Conservation (phyloP, 2,797 vertebrate genomes). For the Cirrhinus molitorella region DNA sequence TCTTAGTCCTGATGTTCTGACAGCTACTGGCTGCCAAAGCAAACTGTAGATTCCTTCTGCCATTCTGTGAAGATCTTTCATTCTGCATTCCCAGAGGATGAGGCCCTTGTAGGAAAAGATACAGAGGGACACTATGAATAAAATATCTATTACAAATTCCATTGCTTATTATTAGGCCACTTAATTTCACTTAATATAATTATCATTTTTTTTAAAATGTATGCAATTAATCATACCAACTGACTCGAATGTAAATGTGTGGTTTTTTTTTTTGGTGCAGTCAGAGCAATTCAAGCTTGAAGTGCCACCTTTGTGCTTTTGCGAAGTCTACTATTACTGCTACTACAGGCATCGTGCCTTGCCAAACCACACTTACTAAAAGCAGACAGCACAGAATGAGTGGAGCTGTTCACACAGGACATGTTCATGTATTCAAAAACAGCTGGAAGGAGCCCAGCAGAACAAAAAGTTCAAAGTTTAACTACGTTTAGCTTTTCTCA, state of each 20-base stretch:
- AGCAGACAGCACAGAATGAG: neutral
- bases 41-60: conserved; percentile 42
- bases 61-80: conserved; percentile 31
- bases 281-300: neutral
- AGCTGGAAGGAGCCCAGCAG: neutral
- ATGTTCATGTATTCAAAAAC: neutral
- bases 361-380: neutral
- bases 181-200: no score
- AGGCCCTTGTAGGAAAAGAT: neutral
- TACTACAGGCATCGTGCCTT: neutral
- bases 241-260: neutral
- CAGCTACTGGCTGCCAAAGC: conserved; percentile 39
- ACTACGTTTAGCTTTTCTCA: neutral
- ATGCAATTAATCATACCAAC: neutral
- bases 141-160: neutral
- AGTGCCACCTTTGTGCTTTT: neutral
- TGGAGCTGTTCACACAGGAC: neutral
- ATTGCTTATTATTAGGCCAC: neutral
- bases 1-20: conserved; percentile 35
- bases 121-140: neutral
- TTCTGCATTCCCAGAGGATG: conserved; percentile 28
- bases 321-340: neutral
- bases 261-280: neutral
- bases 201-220: no score
- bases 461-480: neutral